These are phyloP conservation scores for Brachyhypopomus occidentalis DNA, from an alignment of 2,113 vertebrate genomes.

Conservation along the genomic window DNA sequence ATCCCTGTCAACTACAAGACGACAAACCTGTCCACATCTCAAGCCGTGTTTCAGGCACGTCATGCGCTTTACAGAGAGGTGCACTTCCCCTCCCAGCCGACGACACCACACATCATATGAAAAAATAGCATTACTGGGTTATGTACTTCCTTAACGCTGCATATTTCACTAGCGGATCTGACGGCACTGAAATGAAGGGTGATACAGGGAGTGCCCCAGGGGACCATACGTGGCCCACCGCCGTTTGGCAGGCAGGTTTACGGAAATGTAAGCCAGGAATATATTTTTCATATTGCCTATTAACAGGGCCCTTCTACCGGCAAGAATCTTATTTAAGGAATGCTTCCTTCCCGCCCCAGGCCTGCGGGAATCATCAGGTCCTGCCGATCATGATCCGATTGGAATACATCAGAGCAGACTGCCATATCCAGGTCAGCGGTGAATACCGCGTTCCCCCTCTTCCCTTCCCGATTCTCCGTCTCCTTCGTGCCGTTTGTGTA, in stretches of 20 bases:
- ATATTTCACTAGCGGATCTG: constrained; percentile 32
- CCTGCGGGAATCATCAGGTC: constrained; percentile 34
- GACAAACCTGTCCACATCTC: neutral
- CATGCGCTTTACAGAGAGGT: neutral
- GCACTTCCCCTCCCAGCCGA: neutral
- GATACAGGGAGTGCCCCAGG: constrained; percentile 39
- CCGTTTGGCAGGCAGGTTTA: constrained; percentile 35
- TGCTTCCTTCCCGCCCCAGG: constrained; percentile 37
- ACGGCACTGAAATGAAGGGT: constrained; percentile 31
- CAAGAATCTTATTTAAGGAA: constrained; percentile 51
- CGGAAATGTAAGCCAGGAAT: constrained; percentile 24
- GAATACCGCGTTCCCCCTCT: constrained; percentile 19
- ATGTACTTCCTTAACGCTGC: constrained; percentile 6
- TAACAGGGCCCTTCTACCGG: constrained; percentile 40
- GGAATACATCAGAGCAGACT: constrained; percentile 42
- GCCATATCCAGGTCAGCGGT: constrained; percentile 38
- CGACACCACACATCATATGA: neutral
- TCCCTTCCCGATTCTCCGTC: neutral
- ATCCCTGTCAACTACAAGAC: neutral
- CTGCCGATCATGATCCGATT: constrained; percentile 38
- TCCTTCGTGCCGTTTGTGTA: neutral
- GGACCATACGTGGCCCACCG: constrained; percentile 13
- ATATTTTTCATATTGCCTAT: constrained; percentile 48
- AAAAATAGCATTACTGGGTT: neutral
- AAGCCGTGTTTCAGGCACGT: neutral